Conservation (phyloP, 2,888 invertebrate genomes). For the Aphidius colemani region DNA sequence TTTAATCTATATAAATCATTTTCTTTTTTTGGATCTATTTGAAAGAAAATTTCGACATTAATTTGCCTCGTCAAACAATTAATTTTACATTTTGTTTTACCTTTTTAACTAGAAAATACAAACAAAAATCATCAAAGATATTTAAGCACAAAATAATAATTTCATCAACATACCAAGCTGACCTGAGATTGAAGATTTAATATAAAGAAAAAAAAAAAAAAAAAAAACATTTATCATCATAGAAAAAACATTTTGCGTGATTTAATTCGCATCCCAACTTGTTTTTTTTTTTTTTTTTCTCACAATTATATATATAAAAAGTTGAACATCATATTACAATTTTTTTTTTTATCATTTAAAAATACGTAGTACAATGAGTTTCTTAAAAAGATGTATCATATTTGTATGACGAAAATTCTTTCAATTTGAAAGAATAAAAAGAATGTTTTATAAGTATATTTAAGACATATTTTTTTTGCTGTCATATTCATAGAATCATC, state of each 20-base stretch:
- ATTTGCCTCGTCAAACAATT: no score
- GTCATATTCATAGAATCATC: no score
- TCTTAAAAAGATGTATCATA: constrained; percentile 23
- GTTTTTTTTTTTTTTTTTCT: constrained; percentile 35
- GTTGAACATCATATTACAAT: constrained; percentile 54
- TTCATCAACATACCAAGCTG: neutral
- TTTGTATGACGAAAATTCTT: constrained; percentile 12
- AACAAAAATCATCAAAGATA: no score
- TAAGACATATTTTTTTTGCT: no score
- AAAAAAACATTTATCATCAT: neutral
- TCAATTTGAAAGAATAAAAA: no score
- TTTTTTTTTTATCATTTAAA: constrained; percentile 34
- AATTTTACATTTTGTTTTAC: no score
- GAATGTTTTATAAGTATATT: no score
- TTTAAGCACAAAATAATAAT: no score
- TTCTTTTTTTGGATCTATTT: neutral
- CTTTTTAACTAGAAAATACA: no score
- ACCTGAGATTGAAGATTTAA: neutral
- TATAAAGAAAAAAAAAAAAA: neutral
- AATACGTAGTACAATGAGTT: constrained; percentile 45
- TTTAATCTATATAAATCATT: no score
- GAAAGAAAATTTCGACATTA: neutral
- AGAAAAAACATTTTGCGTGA: constrained; percentile 9
- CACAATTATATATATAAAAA: constrained; percentile 55
- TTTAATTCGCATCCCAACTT: neutral